phyloP scores from a whole-genome alignment of 53 echinoderm and acorn worm genomes.

The Echinometra lucunter region DNA sequence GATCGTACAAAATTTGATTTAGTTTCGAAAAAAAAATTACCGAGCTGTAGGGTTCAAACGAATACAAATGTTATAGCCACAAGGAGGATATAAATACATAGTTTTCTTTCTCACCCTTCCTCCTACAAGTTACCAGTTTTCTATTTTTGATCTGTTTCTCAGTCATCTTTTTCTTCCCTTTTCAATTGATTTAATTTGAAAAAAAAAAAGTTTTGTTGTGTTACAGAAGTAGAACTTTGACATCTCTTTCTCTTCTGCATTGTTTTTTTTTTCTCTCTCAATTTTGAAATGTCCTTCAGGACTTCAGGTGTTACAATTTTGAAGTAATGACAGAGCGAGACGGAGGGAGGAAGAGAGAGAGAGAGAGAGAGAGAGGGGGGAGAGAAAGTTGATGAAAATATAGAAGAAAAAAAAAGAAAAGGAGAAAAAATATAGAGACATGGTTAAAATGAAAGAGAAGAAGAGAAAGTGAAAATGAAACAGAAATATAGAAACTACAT shows the following conservation, averaged over 20 bases:
- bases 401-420: not conserved
- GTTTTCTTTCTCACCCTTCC: not conserved
- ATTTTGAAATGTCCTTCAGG: too few species aligned
- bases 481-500: not conserved
- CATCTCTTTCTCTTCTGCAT: not conserved
- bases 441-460: not conserved
- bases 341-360: not conserved
- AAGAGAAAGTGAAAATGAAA: not conserved
- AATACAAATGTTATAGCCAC: not conserved
- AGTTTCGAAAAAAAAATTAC: slow-evolving; percentile 55
- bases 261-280: not conserved
- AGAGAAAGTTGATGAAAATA: not conserved
- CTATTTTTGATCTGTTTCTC: not conserved
- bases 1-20: slow-evolving; percentile 14
- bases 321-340: not conserved
- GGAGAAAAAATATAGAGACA: too few species aligned
- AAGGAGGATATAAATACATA: not conserved
- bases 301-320: too few species aligned
- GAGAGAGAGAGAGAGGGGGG: not conserved
- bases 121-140: not conserved
- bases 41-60: not conserved
- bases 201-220: not conserved
- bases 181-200: not conserved
- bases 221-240: not conserved
- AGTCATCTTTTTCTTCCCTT: not conserved